A percentile compares a stretch with the other conserved stretches of the same genome.
phyloP scores from a whole-genome alignment of 2,888 invertebrate species.

The Argyresthia goedartella region DNA sequence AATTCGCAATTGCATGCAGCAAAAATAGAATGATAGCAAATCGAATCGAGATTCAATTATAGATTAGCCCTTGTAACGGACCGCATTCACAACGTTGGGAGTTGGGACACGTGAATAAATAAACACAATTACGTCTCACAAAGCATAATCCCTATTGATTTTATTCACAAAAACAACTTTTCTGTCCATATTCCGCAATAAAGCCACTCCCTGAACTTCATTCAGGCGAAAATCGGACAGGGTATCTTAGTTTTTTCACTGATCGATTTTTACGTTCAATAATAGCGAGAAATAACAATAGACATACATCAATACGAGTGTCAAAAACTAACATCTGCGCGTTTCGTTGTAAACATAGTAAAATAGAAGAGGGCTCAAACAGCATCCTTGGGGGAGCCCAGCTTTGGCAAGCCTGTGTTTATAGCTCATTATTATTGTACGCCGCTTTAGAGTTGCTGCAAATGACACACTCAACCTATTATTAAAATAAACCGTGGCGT shows the following conservation, averaged over 20 bases:
- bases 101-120: conserved; percentile 66
- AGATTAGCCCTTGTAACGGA: conserved; percentile 61
- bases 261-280: conserved; percentile 56
- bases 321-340: conserved; percentile 72
- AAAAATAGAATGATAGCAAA: conserved; percentile 53
- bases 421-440: conserved; percentile 65
- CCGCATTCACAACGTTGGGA: conserved; percentile 58
- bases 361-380: conserved; percentile 46
- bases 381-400: conserved; percentile 50
- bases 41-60: conserved; percentile 67
- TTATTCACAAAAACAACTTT: conserved; percentile 42
- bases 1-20: conserved; percentile 14
- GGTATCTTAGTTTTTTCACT: conserved; percentile 42
- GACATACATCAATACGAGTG: conserved; percentile 67
- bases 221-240: conserved; percentile 45
- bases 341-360: conserved; percentile 56
- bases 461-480: conserved; percentile 64
- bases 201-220: conserved; percentile 36
- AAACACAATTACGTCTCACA: conserved; percentile 65
- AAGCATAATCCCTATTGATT: conserved; percentile 62
- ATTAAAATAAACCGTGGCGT: conserved; percentile 55
- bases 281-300: conserved; percentile 50
- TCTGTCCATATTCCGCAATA: conserved; percentile 36
- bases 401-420: conserved; percentile 56
- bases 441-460: conserved; percentile 59